These are phyloP conservation scores for Pomatorhinus ruficollis DNA, from an alignment of 2,113 vertebrate species.

Conservation along the genomic window DNA sequence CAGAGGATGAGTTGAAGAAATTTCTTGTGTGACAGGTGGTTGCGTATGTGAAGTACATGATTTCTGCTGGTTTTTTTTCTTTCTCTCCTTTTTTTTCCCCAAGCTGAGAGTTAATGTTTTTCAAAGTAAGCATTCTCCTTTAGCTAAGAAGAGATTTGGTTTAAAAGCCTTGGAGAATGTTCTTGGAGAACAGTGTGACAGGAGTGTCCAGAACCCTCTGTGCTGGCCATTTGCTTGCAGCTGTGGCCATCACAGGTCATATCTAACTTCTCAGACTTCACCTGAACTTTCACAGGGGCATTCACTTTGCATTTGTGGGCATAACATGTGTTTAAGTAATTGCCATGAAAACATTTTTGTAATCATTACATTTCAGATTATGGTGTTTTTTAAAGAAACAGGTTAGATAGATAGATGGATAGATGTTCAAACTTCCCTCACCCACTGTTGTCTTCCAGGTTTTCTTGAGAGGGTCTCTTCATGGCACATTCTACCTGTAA, in stretches of 20 bases:
- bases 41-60: not conserved
- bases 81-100: not conserved
- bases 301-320: not conserved
- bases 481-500: not conserved
- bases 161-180: not conserved
- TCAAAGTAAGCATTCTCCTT: not conserved
- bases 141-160: not conserved
- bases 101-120: not conserved
- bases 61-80: not conserved
- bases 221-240: not conserved
- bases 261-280: not conserved
- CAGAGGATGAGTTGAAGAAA: not conserved
- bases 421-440: not conserved
- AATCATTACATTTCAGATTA: not conserved
- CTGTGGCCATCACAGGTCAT: not conserved
- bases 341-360: not conserved
- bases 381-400: not conserved
- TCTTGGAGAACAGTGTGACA: not conserved
- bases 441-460: not conserved
- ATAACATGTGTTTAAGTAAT: not conserved
- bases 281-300: not conserved
- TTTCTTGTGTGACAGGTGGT: not conserved
- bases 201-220: not conserved
- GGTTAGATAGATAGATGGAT: too few species aligned
- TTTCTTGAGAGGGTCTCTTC: not conserved